These are phyloP conservation scores for Celastrina argiolus DNA, from an alignment of 2,888 invertebrate genomes.

Conservation along the genomic window DNA sequence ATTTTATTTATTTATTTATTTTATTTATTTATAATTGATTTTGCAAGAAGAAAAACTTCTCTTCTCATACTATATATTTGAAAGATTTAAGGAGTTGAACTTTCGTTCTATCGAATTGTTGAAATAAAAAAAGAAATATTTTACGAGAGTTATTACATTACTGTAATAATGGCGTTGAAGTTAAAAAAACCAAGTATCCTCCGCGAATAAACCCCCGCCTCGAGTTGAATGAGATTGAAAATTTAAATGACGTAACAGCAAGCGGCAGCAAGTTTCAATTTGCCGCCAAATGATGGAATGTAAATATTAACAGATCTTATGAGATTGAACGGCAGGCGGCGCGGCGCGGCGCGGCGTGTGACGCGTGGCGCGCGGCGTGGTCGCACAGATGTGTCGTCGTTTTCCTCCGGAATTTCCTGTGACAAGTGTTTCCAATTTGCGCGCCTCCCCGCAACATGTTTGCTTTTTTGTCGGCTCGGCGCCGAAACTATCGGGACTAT, in stretches of 20 bases:
- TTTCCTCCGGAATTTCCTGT: neutral
- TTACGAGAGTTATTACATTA: neutral
- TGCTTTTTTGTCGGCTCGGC: neutral
- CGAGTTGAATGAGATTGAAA: neutral
- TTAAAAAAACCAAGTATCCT: neutral
- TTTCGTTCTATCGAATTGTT: neutral
- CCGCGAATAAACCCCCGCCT: neutral
- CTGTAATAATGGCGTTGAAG: neutral
- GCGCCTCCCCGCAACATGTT: neutral
- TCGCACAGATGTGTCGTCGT: neutral
- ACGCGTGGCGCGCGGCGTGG: too few species aligned
- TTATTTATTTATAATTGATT: too few species aligned
- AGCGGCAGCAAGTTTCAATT: neutral
- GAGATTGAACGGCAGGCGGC: neutral
- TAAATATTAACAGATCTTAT: conserved; percentile 9
- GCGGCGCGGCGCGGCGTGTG: too few species aligned
- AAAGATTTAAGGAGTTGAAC: neutral
- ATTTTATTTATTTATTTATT: too few species aligned
- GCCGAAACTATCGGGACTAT: neutral
- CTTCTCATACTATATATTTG: too few species aligned
- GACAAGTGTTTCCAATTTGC: neutral
- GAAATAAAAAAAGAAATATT: neutral
- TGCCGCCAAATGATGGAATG: neutral
- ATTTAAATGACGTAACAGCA: neutral
- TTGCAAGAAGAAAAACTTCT: too few species aligned